Conservation (phyloP, 2,888 invertebrate species). For the Mechanitis mazaeus region DNA sequence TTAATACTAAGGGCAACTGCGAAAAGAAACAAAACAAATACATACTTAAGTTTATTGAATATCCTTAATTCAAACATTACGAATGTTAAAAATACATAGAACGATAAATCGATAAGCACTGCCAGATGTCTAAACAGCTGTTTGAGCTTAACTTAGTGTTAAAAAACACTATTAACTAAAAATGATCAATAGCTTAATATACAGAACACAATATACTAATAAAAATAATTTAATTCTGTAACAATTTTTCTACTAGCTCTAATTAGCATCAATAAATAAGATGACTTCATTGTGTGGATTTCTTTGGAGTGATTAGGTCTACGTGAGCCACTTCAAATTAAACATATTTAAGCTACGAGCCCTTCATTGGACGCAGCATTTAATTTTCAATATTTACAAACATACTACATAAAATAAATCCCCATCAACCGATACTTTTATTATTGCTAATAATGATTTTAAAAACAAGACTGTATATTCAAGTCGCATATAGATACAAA, state of each 20-base stretch:
- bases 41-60: constrained; percentile 66
- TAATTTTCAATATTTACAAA: constrained; percentile 27
- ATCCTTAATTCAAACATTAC: constrained; percentile 55
- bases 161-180: constrained; percentile 50
- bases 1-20: neutral
- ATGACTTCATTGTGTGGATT: constrained; percentile 64
- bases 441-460: neutral
- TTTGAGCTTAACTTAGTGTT: constrained; percentile 63
- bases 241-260: constrained; percentile 60
- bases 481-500: neutral
- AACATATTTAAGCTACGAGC: constrained; percentile 10
- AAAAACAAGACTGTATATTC: constrained; percentile 1
- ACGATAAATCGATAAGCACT: constrained; percentile 50
- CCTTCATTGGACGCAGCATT: constrained; percentile 12
- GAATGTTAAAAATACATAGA: constrained; percentile 53
- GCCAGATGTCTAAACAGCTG: constrained; percentile 42
- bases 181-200: constrained; percentile 63
- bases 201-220: constrained; percentile 64
- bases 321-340: constrained; percentile 14
- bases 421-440: constrained; percentile 32
- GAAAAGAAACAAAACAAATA: constrained; percentile 36
- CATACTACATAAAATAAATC: constrained; percentile 23
- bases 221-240: constrained; percentile 70
- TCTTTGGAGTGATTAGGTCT: constrained; percentile 47
- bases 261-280: constrained; percentile 71